Base-by-base conservation (phyloP, 2,797 vertebrate genomes). In the Fringilla coelebs region DNA sequence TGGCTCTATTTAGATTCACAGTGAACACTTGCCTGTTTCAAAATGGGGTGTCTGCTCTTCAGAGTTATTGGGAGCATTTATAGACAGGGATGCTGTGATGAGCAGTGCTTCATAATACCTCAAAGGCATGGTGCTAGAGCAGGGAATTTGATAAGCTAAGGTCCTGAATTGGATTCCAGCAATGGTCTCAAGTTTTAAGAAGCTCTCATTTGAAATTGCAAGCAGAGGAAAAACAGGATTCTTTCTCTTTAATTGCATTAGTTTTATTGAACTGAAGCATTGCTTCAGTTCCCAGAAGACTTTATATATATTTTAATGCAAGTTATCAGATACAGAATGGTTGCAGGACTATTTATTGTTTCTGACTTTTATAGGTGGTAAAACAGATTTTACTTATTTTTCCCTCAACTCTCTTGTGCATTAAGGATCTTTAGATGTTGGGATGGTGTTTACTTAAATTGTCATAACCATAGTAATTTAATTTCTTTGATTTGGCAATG, bases 1-100 rank as follows among this genome's bases (percentile, higher is more conserved):
- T 92, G 91, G 95, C 82, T 96, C 95, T 94, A 90, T 98, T 97
- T 96, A 96, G 94, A 83, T 75, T 95, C 94, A 88, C 95, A 96
- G 94, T 9, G 66, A 97, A 84, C 78, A 54, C 91, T 88, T 93
- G 81, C 90, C 94, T 45, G 60, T 88, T 91, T 96, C 90, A 96
- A 96, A 95, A 97, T 51, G 74, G 86, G 81, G 87, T 91, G 72
- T 36, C 83, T 89, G 88, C 46, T 48, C 86, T 96, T 96, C 54
- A 88, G 96, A 96, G 89, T 94, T 89, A 94, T 66, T 96, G 74
- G 91, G 77, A 95, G 86, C 94, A 54, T 94, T 96, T 57, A 13
- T 57, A 96, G 94, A 57, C 55, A 71, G 94, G 73, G 88, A 81
- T 40, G 77, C 75, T 63, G 29, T 22, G 51, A 78, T 96, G 72